These are phyloP conservation scores for Hypolimnas misippus DNA, from an alignment of 2,888 invertebrate genomes.

Conservation along the genomic window DNA sequence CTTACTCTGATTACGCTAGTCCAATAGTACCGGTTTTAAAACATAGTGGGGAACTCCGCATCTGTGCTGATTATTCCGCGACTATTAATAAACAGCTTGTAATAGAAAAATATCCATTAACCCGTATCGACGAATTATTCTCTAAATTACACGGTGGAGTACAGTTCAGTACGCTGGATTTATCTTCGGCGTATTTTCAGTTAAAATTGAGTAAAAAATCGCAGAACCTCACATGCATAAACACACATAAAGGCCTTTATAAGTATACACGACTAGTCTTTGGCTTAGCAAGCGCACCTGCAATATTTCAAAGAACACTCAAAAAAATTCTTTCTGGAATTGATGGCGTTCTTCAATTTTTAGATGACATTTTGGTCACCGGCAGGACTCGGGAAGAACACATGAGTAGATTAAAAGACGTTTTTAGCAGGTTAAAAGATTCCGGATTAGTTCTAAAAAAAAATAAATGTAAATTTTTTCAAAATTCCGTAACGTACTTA, in stretches of 20 bases:
- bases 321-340: conserved; percentile 43
- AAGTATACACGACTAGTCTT: conserved; percentile 30
- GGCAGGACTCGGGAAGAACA: neutral
- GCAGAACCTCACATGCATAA: conserved; percentile 36
- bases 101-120: too few species aligned
- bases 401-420: conserved; percentile 14
- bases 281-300: conserved; percentile 32
- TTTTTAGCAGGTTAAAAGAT: conserved; percentile 5
- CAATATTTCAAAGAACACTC: conserved; percentile 42
- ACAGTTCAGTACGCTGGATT: conserved; percentile 40
- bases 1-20: too few species aligned
- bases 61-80: too few species aligned
- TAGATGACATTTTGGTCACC: conserved; percentile 32
- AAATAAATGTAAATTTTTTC: conserved; percentile 1
- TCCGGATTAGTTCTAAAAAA: neutral
- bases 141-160: conserved; percentile 21
- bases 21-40: too few species aligned
- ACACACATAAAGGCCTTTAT: conserved; percentile 39
- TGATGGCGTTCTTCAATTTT: conserved; percentile 31
- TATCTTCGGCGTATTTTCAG: conserved; percentile 43
- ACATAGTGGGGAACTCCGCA: too few species aligned
- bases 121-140: too few species aligned
- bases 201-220: conserved; percentile 30
- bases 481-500: neutral
- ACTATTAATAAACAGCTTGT: too few species aligned